Conservation (phyloP, 1,140 invertebrate genomes). For the Phenacoccus solenopsis region DNA sequence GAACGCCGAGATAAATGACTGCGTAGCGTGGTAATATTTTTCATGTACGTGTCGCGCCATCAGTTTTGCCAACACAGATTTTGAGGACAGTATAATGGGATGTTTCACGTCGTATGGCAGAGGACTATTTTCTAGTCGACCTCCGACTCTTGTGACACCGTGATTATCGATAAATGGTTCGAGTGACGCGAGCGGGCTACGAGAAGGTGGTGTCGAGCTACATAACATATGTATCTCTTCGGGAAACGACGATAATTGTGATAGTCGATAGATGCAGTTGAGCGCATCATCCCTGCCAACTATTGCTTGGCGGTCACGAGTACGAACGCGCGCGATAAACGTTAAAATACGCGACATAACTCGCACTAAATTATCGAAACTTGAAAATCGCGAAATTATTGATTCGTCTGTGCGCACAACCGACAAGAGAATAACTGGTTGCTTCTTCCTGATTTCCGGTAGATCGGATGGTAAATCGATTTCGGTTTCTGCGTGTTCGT, state of each 20-base stretch:
- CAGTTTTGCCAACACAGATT: constrained; percentile 22
- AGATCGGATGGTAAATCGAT: background rate
- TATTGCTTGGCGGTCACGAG: too few species aligned
- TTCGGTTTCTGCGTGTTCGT: background rate
- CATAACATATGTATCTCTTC: background rate
- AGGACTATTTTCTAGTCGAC: constrained; percentile 28
- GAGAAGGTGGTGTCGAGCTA: constrained; percentile 30
- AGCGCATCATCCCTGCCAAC: background rate
- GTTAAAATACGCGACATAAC: background rate
- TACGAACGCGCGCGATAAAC: background rate
- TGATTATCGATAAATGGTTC: constrained; percentile 31
- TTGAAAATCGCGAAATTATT: background rate
- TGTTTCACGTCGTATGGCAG: constrained; percentile 29
- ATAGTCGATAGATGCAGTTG: background rate
- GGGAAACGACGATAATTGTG: background rate
- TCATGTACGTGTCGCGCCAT: constrained; percentile 26
- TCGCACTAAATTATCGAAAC: background rate
- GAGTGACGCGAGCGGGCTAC: background rate
- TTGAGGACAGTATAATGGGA: constrained; percentile 31
- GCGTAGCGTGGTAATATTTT: constrained; percentile 25
- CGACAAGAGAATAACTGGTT: background rate
- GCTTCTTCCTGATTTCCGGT: background rate
- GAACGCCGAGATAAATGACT: constrained; percentile 15
- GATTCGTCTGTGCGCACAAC: background rate
- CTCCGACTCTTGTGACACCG: constrained; percentile 34